Conservation (phyloP, 2,113 vertebrate species). For the Solenodon paradoxus region DNA sequence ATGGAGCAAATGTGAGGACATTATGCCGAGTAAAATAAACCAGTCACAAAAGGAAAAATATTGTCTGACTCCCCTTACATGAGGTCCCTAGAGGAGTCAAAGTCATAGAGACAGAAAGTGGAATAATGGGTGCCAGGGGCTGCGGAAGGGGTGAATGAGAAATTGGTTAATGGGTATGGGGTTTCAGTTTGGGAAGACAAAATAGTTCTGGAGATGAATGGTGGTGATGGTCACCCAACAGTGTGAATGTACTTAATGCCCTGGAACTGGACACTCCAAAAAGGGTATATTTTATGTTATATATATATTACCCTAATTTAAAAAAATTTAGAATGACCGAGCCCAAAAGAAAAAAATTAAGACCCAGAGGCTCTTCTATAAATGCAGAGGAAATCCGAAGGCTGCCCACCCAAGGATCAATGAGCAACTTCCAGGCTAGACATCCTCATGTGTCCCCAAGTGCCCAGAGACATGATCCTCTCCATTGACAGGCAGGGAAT, state of each 20-base stretch:
- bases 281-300: background rate
- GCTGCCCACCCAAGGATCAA: background rate
- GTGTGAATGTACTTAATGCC: background rate
- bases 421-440: background rate
- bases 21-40: background rate
- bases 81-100: background rate
- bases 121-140: background rate
- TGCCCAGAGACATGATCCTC: too few species aligned
- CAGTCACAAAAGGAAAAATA: background rate
- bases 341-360: background rate
- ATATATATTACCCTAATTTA: background rate
- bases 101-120: background rate
- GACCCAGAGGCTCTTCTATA: background rate
- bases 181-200: background rate
- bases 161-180: background rate
- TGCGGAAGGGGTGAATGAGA: background rate
- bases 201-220: background rate
- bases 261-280: too few species aligned
- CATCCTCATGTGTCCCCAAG: too few species aligned
- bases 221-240: background rate
- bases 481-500: background rate
- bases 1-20: background rate
- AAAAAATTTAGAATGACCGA: background rate
- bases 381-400: background rate
- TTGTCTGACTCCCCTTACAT: background rate